These are phyloP conservation scores for Drosophila carrolli DNA, from an alignment of 1,140 invertebrate species.

Conservation along the genomic window DNA sequence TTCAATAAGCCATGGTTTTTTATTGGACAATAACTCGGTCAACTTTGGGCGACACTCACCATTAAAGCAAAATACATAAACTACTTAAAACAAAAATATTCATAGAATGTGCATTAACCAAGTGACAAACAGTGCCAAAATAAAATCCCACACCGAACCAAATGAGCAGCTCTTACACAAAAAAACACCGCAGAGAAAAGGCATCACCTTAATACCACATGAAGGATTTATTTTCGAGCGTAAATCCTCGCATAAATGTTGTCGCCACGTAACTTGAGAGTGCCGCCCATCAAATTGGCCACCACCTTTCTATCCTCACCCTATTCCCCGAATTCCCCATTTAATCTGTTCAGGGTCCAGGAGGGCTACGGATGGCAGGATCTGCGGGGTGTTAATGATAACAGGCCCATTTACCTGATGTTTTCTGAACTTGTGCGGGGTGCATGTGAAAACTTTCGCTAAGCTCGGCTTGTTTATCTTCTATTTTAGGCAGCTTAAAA, in stretches of 20 bases:
- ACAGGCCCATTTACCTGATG: conserved; percentile 40
- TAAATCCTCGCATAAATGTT: conserved; percentile 67
- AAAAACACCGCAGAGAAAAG: conserved; percentile 28
- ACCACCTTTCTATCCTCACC: conserved; percentile 46
- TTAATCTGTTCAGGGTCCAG: conserved; percentile 20
- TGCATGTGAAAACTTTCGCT: conserved; percentile 30
- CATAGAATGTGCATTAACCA: conserved; percentile 38
- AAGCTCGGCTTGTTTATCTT: conserved; percentile 15
- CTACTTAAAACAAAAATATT: conserved; percentile 27
- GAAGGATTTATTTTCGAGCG: conserved; percentile 64
- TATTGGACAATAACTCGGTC: conserved; percentile 17
- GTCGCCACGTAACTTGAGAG: conserved; percentile 49
- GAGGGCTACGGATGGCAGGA: conserved; percentile 20
- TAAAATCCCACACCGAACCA: conserved; percentile 8
- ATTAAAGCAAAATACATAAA: conserved; percentile 32
- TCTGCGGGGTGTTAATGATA: conserved; percentile 71
- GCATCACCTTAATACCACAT: conserved; percentile 33
- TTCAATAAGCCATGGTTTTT: conserved; percentile 52
- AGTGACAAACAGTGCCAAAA: conserved; percentile 22
- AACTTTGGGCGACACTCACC: conserved; percentile 23
- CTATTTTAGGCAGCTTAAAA: conserved; percentile 25
- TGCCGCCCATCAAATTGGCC: conserved; percentile 56
- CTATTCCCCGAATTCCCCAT: conserved; percentile 16
- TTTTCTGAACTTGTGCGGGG: conserved; percentile 26
- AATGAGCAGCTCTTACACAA: conserved; percentile 7